These are phyloP conservation scores for Hystrix cristata DNA, from an alignment of 2,113 vertebrate genomes.

Conservation along the genomic window DNA sequence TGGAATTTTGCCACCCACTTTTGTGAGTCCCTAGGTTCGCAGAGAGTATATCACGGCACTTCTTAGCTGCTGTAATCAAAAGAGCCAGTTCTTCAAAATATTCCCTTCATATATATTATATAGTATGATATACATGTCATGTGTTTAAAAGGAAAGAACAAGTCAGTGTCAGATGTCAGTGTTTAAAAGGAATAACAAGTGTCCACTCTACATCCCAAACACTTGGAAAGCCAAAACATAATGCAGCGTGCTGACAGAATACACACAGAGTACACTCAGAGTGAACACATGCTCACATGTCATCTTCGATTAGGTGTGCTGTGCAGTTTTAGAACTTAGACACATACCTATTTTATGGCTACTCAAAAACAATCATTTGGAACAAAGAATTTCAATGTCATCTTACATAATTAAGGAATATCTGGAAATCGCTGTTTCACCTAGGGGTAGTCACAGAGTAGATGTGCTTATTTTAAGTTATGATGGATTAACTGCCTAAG, in stretches of 20 bases:
- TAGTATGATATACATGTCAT: not conserved
- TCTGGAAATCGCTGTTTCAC: slow-evolving; percentile 19
- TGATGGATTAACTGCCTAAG: slow-evolving; percentile 42
- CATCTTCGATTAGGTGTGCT: not conserved
- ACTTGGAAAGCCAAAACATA: slow-evolving; percentile 1
- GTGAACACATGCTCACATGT: not conserved
- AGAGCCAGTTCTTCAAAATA: not conserved
- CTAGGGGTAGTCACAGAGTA: not conserved
- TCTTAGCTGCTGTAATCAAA: not conserved
- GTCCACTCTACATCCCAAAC: not conserved
- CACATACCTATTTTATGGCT: not conserved
- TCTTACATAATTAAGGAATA: slow-evolving; percentile 50
- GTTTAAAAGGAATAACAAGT: slow-evolving; percentile 24
- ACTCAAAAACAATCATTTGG: slow-evolving; percentile 28
- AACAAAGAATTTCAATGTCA: slow-evolving; percentile 52
- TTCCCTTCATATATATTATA: not conserved
- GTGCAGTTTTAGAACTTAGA: slow-evolving; percentile 12
- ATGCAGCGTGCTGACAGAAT: not conserved
- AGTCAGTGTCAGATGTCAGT: not conserved
- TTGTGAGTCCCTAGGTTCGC: not conserved
- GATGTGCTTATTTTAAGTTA: slow-evolving; percentile 18
- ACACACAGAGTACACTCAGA: not conserved
- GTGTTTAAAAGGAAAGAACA: slow-evolving; percentile 16
- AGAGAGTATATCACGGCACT: not conserved
- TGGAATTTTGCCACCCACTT: not conserved